Percentiles rank a stretch among this genome's conserved stretches.
Conservation (phyloP, 2,797 vertebrate species). For the Paguma larvata region DNA sequence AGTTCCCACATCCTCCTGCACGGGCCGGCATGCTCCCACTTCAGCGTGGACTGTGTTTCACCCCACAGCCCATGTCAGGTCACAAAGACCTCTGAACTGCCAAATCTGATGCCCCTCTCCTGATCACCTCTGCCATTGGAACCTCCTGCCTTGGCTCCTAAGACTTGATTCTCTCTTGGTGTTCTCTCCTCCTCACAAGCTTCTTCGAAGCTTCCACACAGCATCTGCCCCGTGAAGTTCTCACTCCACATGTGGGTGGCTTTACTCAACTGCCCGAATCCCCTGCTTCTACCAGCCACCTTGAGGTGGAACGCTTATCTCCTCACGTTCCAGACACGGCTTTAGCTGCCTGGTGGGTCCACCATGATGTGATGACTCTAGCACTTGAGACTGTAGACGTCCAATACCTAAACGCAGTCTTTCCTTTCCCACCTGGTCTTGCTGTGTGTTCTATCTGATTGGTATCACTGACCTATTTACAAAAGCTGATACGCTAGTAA, state of each 20-base stretch:
- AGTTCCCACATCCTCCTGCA: not conserved
- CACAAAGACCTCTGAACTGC: not conserved
- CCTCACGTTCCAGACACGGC: not conserved
- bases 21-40: fast-evolving
- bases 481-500: not conserved
- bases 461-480: not conserved
- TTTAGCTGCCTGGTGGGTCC: not conserved
- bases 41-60: not conserved
- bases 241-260: not conserved
- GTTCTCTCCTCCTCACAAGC: not conserved
- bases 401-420: not conserved
- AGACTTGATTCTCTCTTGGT: not conserved
- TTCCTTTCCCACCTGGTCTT: not conserved
- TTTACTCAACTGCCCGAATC: not conserved
- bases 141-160: not conserved
- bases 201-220: not conserved
- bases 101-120: not conserved
- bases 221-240: too few relatives aligned
- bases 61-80: not conserved
- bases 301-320: not conserved
- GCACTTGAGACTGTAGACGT: not conserved
- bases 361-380: not conserved
- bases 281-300: not conserved
- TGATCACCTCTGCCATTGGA: not conserved
- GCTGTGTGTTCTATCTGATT: not conserved